phyloP scores from a whole-genome alignment of 2,888 invertebrate species.

The Habrosyne pyritoides region DNA sequence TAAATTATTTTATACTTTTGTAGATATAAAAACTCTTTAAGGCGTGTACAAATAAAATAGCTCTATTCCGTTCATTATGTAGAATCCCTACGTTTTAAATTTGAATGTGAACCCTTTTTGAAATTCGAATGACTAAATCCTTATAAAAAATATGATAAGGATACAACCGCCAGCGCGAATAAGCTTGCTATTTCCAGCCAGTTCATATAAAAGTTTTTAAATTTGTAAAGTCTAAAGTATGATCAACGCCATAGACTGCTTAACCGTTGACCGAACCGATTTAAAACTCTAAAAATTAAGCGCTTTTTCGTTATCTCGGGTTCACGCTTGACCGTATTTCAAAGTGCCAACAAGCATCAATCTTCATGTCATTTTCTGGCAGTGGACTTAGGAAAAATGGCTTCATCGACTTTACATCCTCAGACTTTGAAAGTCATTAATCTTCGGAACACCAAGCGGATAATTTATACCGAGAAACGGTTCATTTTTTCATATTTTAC shows the following conservation, averaged over 20 bases:
- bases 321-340: constrained; percentile 47
- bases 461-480: constrained; percentile 58
- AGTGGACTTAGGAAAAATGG: constrained; percentile 73
- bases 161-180: background rate
- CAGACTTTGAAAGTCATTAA: constrained; percentile 69
- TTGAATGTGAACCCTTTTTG: no score
- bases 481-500: constrained; percentile 48
- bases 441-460: constrained; percentile 55
- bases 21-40: no score
- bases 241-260: background rate
- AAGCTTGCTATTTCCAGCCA: background rate
- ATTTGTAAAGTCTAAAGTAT: background rate
- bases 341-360: constrained; percentile 56
- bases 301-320: constrained; percentile 33
- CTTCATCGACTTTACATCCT: constrained; percentile 73
- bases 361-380: constrained; percentile 73
- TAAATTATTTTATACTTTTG: no score
- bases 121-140: no score
- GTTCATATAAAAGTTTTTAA: background rate
- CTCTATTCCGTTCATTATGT: no score
- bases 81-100: no score
- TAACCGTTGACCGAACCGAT: background rate
- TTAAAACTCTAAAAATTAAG: background rate
- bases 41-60: no score
- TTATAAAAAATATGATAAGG: background rate